Conservation (phyloP, 2,888 invertebrate genomes). For the Drosophila aldrichi region DNA sequence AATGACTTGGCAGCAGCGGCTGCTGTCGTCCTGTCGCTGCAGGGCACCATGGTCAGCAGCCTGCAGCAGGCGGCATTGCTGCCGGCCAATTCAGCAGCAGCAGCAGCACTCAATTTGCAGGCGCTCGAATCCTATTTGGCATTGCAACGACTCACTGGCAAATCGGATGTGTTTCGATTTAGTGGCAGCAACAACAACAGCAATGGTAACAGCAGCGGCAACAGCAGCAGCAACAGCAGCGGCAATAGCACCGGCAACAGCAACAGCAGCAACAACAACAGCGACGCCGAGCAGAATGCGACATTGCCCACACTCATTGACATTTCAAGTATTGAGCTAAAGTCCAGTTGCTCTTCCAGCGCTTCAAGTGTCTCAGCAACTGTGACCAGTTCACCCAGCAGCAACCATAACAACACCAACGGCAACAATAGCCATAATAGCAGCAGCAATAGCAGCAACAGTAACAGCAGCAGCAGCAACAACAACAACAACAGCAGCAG, state of each 20-base stretch:
- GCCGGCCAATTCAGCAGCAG: constrained; percentile 93
- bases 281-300: constrained; percentile 37
- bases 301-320: constrained; percentile 63
- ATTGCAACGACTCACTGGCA: constrained; percentile 91
- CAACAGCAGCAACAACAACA: constrained; percentile 40
- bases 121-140: constrained; percentile 94
- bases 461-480: constrained; percentile 11
- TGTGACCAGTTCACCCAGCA: constrained; percentile 57
- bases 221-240: constrained; percentile 32
- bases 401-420: constrained; percentile 22
- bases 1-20: constrained; percentile 87
- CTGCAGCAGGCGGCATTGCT: constrained; percentile 93
- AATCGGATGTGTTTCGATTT: constrained; percentile 89
- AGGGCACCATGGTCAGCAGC: constrained; percentile 94
- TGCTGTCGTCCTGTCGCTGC: constrained; percentile 91
- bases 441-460: constrained; percentile 65
- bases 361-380: constrained; percentile 51
- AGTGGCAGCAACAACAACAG: constrained; percentile 39
- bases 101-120: constrained; percentile 93
- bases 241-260: constrained; percentile 29
- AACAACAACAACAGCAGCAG: constrained; percentile 13
- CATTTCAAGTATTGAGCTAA: constrained; percentile 63
- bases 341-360: constrained; percentile 66
- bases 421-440: constrained; percentile 53
- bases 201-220: constrained; percentile 20